Evolutionary conservation across 2,888 invertebrate genomes (phyloP).

Genomic region (Cantharis rustica): DNA sequence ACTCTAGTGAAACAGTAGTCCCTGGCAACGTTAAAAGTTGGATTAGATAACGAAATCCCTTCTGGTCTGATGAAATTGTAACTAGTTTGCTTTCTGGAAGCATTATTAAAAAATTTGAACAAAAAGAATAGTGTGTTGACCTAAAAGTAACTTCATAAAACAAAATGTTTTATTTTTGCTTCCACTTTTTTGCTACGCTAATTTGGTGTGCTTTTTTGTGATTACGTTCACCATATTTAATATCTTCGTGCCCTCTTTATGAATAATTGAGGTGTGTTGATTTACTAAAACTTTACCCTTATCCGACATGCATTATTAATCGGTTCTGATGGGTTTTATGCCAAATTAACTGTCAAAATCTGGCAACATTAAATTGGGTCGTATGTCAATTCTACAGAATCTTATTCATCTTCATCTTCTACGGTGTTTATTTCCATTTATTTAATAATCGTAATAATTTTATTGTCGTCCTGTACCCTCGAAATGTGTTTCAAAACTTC

Average conservation of each 20-base stretch:
- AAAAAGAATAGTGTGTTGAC: not conserved
- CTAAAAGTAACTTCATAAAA: not conserved
- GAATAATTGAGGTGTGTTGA: not conserved
- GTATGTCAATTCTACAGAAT: not conserved
- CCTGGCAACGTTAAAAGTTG: not conserved
- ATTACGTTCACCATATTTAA: not conserved
- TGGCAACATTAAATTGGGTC: not conserved
- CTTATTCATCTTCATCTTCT: not conserved
- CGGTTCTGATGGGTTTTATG: not conserved
- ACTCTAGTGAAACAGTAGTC: not conserved
- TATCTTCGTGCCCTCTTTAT: not conserved
- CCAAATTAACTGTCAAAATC: not conserved
- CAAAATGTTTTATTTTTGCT: not conserved
- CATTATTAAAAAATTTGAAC: not conserved
- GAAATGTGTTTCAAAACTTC: no score
- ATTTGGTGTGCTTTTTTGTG: not conserved
- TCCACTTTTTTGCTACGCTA: not conserved
- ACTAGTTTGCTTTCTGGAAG: not conserved
- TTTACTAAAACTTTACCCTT: not conserved
- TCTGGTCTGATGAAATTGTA: not conserved
- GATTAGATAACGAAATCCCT: not conserved
- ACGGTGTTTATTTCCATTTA: not conserved
- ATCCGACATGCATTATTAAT: not conserved
- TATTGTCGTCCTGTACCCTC: not conserved
- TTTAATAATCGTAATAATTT: not conserved